Conservation (phyloP, 2,797 vertebrate species). For the Sebastes cheni region DNA sequence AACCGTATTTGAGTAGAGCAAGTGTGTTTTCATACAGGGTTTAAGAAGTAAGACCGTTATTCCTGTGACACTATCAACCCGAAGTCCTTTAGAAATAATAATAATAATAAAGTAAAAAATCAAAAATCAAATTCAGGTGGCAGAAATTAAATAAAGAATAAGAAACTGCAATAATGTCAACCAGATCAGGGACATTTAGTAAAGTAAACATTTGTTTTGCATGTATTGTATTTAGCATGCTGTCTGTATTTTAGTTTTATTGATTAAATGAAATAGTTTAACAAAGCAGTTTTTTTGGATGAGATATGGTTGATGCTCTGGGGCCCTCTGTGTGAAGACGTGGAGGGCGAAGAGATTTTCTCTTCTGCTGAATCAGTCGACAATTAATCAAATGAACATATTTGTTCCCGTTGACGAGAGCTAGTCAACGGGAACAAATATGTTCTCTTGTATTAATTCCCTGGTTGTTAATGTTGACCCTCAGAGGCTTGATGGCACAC, state of each 20-base stretch:
- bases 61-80: not conserved
- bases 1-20: too few species aligned
- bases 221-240: not conserved
- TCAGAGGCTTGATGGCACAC: constrained; percentile 21
- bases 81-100: not conserved
- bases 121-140: not conserved
- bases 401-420: not conserved
- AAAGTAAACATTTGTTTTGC: not conserved
- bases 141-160: not conserved
- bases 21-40: not conserved
- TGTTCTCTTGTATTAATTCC: constrained; percentile 67
- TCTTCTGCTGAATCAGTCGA: constrained; percentile 11
- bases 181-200: not conserved
- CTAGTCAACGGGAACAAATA: constrained; percentile 40
- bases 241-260: not conserved
- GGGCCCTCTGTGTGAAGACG: not conserved
- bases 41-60: not conserved
- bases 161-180: not conserved
- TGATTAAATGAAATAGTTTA: not conserved
- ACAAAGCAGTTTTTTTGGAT: not conserved
- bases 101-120: not conserved
- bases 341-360: not conserved
- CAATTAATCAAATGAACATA: constrained; percentile 58
- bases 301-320: not conserved
- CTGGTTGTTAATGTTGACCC: constrained; percentile 65